Evolutionary conservation across 2,888 invertebrate genomes (phyloP).

Genomic region (Lampropteryx suffumata): DNA sequence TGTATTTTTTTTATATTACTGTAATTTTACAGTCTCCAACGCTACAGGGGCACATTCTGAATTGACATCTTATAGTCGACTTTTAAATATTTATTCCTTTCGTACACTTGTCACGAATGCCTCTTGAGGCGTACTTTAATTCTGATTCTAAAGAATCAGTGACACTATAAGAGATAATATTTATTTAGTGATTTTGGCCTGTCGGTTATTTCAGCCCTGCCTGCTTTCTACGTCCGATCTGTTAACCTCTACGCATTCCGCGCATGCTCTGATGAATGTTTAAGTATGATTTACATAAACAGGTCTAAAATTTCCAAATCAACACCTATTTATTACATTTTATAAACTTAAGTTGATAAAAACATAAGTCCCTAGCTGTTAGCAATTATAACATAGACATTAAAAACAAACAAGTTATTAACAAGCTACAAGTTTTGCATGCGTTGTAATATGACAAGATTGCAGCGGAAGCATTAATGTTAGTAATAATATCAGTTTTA

Average conservation of each 20-base stretch:
- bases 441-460: conserved; percentile 7
- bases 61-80: conserved; percentile 5
- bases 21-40: neutral
- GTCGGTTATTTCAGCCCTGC: too few relatives aligned
- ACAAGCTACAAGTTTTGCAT: conserved; percentile 21
- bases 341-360: conserved; percentile 7
- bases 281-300: neutral
- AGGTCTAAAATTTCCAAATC: neutral
- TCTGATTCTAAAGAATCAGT: too few relatives aligned
- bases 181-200: too few relatives aligned
- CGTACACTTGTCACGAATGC: too few relatives aligned
- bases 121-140: too few relatives aligned
- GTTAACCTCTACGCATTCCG: too few relatives aligned
- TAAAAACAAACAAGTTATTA: conserved; percentile 28
- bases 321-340: neutral
- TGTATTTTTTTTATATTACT: too few relatives aligned
- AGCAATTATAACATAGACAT: conserved; percentile 18
- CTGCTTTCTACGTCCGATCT: too few relatives aligned
- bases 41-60: conserved; percentile 1
- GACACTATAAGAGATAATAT: too few relatives aligned
- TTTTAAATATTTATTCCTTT: neutral
- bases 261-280: too few relatives aligned
- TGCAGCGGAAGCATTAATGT: conserved; percentile 16
- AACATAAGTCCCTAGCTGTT: conserved; percentile 10
- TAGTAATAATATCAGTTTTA: conserved; percentile 25